Evolutionary conservation across 1,140 invertebrate species (phyloP), one percentile per base, ranked within the genome.

Genomic region (Panulirus ornatus): DNA sequence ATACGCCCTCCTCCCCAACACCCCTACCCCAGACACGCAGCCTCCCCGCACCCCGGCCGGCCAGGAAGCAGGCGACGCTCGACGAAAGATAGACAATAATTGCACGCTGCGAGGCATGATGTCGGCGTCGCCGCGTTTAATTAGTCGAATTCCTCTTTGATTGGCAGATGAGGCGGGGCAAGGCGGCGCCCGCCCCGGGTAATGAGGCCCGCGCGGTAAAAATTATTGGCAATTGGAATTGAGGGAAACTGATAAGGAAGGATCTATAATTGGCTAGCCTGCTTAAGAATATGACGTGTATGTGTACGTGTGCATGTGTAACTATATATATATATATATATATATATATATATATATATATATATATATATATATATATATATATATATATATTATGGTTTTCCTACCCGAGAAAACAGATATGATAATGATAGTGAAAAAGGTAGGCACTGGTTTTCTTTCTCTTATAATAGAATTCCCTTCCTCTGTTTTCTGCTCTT

Each of bases 311-410:
- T 36, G 14, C 16, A 75, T 5, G 38, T 36, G 38, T 36, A 75
- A 36, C 2, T 75, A 75, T 75, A 40, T 75, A 75, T 75, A 27
- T 51, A 47, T 79, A 27, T 79, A 44, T 79, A 3, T 79, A 47
- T 79, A 3, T 79, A 47, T 79, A 3, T 79, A 30, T 79, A 3
- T 79, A 47, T 79, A 1, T 79, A 47, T 79, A 3, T 79, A 47
- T 79, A 3, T 79, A 30, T 79, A 3, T 79, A 47, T 79, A 27
- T 79, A 44, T 79, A 44, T 79, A 30, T 79, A 44, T 79, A 30
- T 79, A 30, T 73, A 47, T 79, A 3, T 79, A 47, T 79, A 44
- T 47, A 47, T 44, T 16, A 40, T 16, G 27, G 2, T 42, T 27
- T 36, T n/a, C n/a, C n/a, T n/a, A n/a, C n/a, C n/a, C n/a, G n/a